Percentiles rank a stretch among this genome's conserved stretches.
Evolutionary conservation across 2,113 vertebrate genomes (phyloP).

Genomic region (Salvelinus alpinus): DNA sequence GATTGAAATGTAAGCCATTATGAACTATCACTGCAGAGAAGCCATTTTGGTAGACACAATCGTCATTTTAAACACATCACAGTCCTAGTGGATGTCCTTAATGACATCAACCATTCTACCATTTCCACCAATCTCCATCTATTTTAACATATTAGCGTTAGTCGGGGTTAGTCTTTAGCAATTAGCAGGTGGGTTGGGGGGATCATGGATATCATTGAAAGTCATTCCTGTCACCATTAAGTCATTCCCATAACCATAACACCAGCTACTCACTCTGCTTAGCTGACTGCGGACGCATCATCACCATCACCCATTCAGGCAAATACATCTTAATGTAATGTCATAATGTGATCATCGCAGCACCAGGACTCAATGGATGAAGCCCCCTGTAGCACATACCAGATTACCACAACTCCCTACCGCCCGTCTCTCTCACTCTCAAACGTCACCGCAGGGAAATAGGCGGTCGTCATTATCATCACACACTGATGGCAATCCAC

Average conservation of each 20-base stretch:
- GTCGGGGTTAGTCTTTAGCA: neutral
- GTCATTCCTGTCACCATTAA: slow-evolving; percentile 61
- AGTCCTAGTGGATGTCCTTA: neutral
- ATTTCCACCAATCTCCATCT: neutral
- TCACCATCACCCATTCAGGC: slow-evolving; percentile 60
- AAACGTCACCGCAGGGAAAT: slow-evolving; percentile 53
- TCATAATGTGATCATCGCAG: slow-evolving; percentile 33
- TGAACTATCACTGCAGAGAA: neutral
- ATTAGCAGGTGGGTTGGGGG: slow-evolving; percentile 56
- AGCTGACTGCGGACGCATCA: slow-evolving; percentile 66
- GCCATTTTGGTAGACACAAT: neutral
- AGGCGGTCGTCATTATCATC: slow-evolving; percentile 61
- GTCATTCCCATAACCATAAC: slow-evolving; percentile 64
- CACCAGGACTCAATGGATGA: slow-evolving; percentile 57
- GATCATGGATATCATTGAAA: slow-evolving; percentile 47
- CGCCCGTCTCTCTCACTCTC: slow-evolving; percentile 60
- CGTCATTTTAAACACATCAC: neutral
- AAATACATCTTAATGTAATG: slow-evolving; percentile 70
- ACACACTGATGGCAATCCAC: slow-evolving; percentile 56
- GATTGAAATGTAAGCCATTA: neutral
- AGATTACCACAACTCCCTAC: slow-evolving; percentile 55
- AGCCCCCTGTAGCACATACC: slow-evolving; percentile 58
- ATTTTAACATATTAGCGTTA: slow-evolving; percentile 19
- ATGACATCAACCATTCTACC: neutral
- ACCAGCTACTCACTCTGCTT: slow-evolving; percentile 40